Percentiles rank a stretch among this genome's conserved stretches.
These are phyloP conservation scores for Peromyscus melanophrys DNA, from an alignment of 2,797 vertebrate genomes.

Conservation along the genomic window DNA sequence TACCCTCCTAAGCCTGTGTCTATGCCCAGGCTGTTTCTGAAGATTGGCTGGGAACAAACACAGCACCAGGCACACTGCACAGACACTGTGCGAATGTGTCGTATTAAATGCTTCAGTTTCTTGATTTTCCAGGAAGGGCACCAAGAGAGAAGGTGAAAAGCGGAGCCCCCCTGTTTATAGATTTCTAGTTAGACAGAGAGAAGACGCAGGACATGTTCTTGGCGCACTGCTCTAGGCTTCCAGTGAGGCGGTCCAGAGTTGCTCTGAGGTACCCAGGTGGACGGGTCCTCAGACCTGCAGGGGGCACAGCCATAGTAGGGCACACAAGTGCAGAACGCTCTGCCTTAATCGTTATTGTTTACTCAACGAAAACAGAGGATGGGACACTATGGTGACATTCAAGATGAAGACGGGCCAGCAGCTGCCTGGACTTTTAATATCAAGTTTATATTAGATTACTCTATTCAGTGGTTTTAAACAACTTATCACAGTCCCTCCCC, in stretches of 20 bases:
- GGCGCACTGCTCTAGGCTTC: slow-evolving; percentile 61
- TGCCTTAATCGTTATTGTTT: slow-evolving; percentile 44
- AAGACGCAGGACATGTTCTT: slow-evolving; percentile 71
- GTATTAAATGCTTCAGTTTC: slow-evolving; percentile 51
- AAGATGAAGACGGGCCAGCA: background rate
- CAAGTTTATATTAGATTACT: slow-evolving; percentile 32
- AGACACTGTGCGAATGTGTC: background rate
- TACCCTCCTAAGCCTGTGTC: slow-evolving; percentile 18
- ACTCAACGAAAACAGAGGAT: background rate
- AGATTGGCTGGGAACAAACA: slow-evolving; percentile 28
- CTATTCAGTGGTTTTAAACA: background rate
- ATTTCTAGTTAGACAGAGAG: slow-evolving; percentile 48
- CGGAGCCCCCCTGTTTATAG: slow-evolving; percentile 59
- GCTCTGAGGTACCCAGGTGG: slow-evolving; percentile 76
- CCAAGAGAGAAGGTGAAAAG: background rate
- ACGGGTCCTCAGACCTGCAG: slow-evolving; percentile 74
- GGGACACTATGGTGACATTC: background rate
- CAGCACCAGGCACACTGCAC: slow-evolving; percentile 65
- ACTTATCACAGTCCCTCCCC: background rate
- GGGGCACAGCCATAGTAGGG: background rate
- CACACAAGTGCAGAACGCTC: background rate
- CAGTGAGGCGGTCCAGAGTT: slow-evolving; percentile 77
- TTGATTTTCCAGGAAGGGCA: slow-evolving; percentile 68
- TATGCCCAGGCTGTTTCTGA: background rate
- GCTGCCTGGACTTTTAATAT: background rate